These are phyloP conservation scores for Meta bourneti DNA, from an alignment of 2,888 invertebrate species.

Conservation along the genomic window DNA sequence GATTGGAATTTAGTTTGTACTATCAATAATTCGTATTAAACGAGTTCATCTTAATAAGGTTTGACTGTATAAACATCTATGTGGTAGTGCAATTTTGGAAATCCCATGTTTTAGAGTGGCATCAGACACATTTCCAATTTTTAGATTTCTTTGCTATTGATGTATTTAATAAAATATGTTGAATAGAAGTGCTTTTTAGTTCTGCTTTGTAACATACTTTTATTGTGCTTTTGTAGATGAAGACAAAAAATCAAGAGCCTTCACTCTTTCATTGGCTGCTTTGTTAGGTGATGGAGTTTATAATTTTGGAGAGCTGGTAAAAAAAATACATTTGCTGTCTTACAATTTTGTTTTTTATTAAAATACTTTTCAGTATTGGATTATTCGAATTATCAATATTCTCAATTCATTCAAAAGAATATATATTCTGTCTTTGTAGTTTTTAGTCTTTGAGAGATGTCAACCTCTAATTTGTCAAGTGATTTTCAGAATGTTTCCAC, in stretches of 20 bases:
- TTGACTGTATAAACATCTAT: no score
- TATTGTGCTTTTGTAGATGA: slow-evolving; percentile 80
- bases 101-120: no score
- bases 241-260: slow-evolving; percentile 89
- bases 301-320: slow-evolving; percentile 96
- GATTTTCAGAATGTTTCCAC: neutral
- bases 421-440: neutral
- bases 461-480: neutral
- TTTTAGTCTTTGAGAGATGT: neutral
- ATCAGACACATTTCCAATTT: no score
- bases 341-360: neutral
- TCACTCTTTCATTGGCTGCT: slow-evolving; percentile 95
- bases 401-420: neutral
- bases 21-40: no score
- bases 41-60: no score
- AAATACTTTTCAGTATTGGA: no score
- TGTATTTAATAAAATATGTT: no score
- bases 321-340: slow-evolving; percentile 77
- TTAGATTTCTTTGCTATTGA: no score
- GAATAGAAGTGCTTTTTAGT: no score
- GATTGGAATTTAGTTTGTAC: no score
- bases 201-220: neutral
- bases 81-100: no score
- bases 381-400: neutral
- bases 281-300: slow-evolving; percentile 96